A percentile compares a stretch with the other conserved stretches of the same genome.
These are phyloP conservation scores for Aethina tumida DNA, from an alignment of 1,140 invertebrate species.

Conservation along the genomic window DNA sequence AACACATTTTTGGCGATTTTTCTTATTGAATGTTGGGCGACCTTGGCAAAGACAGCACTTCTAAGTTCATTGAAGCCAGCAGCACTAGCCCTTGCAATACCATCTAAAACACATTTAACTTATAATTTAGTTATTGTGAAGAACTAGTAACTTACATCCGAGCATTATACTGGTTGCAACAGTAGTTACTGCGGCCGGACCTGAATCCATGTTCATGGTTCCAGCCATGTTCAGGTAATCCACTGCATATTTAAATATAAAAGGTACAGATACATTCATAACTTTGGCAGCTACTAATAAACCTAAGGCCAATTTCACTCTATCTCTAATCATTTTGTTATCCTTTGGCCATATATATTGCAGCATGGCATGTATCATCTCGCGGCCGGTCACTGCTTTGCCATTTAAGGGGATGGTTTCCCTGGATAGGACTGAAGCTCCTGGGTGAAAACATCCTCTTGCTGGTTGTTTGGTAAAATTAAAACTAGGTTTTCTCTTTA, in stretches of 20 bases:
- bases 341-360: constrained; percentile 95
- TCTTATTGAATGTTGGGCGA: constrained; percentile 95
- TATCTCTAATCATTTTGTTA: constrained; percentile 62
- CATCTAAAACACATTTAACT: constrained; percentile 68
- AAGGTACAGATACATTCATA: constrained; percentile 91
- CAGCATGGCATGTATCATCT: constrained; percentile 84
- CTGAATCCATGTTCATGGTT: constrained; percentile 51
- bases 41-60: constrained; percentile 96
- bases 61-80: constrained; percentile 91
- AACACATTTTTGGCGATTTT: constrained; percentile 94
- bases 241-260: constrained; percentile 90
- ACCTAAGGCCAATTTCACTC: constrained; percentile 77
- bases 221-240: constrained; percentile 69
- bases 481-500: constrained; percentile 20
- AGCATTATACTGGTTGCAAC: constrained; percentile 71
- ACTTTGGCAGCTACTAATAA: constrained; percentile 75
- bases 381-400: constrained; percentile 51
- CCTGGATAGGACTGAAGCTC: constrained; percentile 57
- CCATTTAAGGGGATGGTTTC: constrained; percentile 50
- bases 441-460: constrained; percentile 84
- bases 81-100: constrained; percentile 78
- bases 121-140: constrained; percentile 8
- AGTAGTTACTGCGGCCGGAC: constrained; percentile 61
- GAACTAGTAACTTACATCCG: constrained; percentile 68
- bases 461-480: constrained; percentile 28